Evolutionary conservation across 2,113 vertebrate genomes (phyloP), one percentile per base, ranked within the genome.

Genomic region (Numenius arquata): DNA sequence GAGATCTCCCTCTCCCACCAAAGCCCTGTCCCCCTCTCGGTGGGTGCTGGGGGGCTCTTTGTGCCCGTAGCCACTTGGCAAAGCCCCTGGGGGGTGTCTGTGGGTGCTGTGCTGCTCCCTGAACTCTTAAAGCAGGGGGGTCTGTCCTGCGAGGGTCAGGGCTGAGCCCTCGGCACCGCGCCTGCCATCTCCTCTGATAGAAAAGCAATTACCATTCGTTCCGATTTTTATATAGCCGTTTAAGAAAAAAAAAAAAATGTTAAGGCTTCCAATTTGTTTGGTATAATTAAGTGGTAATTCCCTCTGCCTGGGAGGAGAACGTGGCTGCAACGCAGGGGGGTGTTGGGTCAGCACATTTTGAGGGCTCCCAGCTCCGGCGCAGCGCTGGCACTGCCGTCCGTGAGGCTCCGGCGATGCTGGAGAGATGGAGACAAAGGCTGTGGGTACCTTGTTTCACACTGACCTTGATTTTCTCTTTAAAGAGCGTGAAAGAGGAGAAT

Each of bases 311-410:
- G 52, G 41, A 77, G 72, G 18, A 50, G 75, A 56, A 20, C 4
- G 8, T 2, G 82, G 68, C 88, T 56, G 40, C 48, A 4, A 72
- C 0, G 5, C 18, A 2, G 3, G 4, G 50, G 29, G 38, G n/a
- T 10, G 71, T 26, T 72, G 7, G 68, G 58, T 43, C 77, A 85
- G 90, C 88, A 17, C 6, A 4, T 36, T 56, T 18, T 17, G 30
- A 12, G 80, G 38, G 71, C 71, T 67, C 52, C 83, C 29, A 5
- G 59, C 65, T 6, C 58, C 29, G 5, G 68, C 6, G 3, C 26
- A 1, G 70, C 16, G 2, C 72, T 17, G 55, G 4, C 5, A 5
- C 2, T 5, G 2, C 66, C 12, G 76, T 38, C n/a, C 5, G 6
- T 4, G 73, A 55, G 47, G 23, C 21, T 26, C 78, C 5, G 76